Evolutionary conservation across 2,888 invertebrate genomes (phyloP), one percentile per base, ranked within the genome.

Genomic region (Agelastica alni): DNA sequence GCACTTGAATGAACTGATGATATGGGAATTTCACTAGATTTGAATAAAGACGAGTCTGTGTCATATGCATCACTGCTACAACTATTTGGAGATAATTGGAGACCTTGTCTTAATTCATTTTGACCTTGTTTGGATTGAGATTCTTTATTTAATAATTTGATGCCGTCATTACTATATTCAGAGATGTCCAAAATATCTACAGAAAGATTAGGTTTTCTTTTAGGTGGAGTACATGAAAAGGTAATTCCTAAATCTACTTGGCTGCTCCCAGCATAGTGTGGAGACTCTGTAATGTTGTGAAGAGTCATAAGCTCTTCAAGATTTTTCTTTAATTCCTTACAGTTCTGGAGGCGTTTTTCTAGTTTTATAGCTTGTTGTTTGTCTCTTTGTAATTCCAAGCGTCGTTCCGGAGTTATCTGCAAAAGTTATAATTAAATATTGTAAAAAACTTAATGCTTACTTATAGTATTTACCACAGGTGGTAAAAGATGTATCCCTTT

Each of bases 401-500:
- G 78, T 59, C 82, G 80, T 72, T 84, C 80, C 60, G 81, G 79
- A 7, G 85, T 87, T 71, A 89, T 79, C 89, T 89, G 74, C 45
- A 80, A 79, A 58, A 60, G 36, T n/a, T 17, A 26, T 34, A 49
- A 34, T 22, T n/a, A 49, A 26, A 14, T 43, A 52, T 2, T 5
- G 2, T 12, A 30, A 16, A 10, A 43, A 5, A 43, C 4, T 14
- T 18, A 39, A 3, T 5, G 22, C 18, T 9, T 14, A 28, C 4
- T n/a, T 13, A 4, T 32, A n/a, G 20, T 58, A 80, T 82, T 82
- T 79, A 90, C 90, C 77, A 90, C 76, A 39, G 91, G 90, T 46
- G 90, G 89, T 58, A 91, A 80, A 61, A 91, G 84, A 13, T 89
- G 85, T 44, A 83, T 78, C 52, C 89, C 89, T 75, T 85, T 84